These are phyloP conservation scores for Cotesia vestalis DNA, from an alignment of 1,140 invertebrate species.

Conservation along the genomic window DNA sequence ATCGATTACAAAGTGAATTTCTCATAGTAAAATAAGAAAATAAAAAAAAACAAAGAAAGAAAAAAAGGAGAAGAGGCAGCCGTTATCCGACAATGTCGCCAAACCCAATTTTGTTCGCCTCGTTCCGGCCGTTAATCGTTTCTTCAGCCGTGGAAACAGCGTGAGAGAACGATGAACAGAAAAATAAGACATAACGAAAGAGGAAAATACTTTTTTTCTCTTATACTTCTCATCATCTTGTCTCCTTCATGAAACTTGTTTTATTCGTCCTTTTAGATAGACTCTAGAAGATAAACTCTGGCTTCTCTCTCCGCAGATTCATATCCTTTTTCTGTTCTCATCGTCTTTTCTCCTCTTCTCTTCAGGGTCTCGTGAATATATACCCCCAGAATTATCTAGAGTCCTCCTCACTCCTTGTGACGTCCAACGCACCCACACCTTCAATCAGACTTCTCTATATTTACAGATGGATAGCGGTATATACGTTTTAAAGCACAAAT, in stretches of 20 bases:
- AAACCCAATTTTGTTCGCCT: slow-evolving; percentile 36
- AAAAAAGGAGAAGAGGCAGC: slow-evolving; percentile 18
- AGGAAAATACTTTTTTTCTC: slow-evolving; percentile 6
- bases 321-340: slow-evolving; percentile 3
- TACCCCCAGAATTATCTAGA: not conserved
- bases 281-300: too few relatives aligned
- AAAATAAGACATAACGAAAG: slow-evolving; percentile 13
- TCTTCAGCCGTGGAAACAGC: slow-evolving; percentile 26
- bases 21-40: not conserved
- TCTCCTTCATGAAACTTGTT: not conserved
- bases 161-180: slow-evolving; percentile 13
- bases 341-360: slow-evolving; percentile 2
- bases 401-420: not conserved
- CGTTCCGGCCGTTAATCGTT: slow-evolving; percentile 37
- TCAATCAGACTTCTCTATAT: slow-evolving; percentile 55
- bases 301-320: slow-evolving; percentile 19
- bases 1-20: slow-evolving; percentile 32
- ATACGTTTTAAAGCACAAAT: slow-evolving; percentile 43
- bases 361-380: not conserved
- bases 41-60: not conserved
- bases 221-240: slow-evolving; percentile 21
- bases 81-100: slow-evolving; percentile 35
- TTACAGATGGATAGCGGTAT: slow-evolving; percentile 43
- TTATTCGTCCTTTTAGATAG: not conserved
- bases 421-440: slow-evolving; percentile 30